Conservation (phyloP, 2,888 invertebrate species). For the Agrilus mali region DNA sequence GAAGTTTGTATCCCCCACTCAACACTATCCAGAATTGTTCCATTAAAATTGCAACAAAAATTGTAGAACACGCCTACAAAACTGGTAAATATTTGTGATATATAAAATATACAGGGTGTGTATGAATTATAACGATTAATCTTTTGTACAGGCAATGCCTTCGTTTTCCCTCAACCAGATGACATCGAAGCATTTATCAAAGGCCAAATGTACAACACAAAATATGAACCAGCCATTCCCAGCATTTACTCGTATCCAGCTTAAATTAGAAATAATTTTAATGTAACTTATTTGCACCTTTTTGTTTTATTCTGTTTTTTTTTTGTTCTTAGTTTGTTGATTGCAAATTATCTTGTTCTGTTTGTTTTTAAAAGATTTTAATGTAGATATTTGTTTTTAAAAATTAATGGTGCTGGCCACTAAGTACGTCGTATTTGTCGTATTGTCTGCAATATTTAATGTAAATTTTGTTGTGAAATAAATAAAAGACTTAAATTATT, state of each 20-base stretch:
- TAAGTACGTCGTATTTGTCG: too few relatives aligned
- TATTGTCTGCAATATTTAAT: too few relatives aligned
- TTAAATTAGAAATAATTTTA: too few relatives aligned
- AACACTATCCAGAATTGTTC: constrained; percentile 74
- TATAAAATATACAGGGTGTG: not conserved
- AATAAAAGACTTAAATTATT: too few relatives aligned
- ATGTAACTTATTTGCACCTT: too few relatives aligned
- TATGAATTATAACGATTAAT: constrained; percentile 1
- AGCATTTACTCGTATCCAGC: constrained; percentile 46
- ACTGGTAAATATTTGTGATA: constrained; percentile 40
- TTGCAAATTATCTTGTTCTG: too few relatives aligned
- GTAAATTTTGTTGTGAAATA: too few relatives aligned
- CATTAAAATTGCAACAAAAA: constrained; percentile 66
- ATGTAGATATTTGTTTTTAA: too few relatives aligned
- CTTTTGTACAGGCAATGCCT: constrained; percentile 53
- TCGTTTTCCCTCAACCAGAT: constrained; percentile 64
- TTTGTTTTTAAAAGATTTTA: too few relatives aligned
- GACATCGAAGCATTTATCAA: constrained; percentile 62
- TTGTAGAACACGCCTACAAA: constrained; percentile 73
- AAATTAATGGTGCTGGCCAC: too few relatives aligned
- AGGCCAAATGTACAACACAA: constrained; percentile 68
- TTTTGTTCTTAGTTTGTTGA: too few relatives aligned
- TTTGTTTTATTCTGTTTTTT: too few relatives aligned
- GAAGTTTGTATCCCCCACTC: constrained; percentile 88
- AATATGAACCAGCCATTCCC: constrained; percentile 57